These are phyloP conservation scores for Coenobita brevimanus DNA, from an alignment of 1,140 invertebrate species.

Conservation along the genomic window DNA sequence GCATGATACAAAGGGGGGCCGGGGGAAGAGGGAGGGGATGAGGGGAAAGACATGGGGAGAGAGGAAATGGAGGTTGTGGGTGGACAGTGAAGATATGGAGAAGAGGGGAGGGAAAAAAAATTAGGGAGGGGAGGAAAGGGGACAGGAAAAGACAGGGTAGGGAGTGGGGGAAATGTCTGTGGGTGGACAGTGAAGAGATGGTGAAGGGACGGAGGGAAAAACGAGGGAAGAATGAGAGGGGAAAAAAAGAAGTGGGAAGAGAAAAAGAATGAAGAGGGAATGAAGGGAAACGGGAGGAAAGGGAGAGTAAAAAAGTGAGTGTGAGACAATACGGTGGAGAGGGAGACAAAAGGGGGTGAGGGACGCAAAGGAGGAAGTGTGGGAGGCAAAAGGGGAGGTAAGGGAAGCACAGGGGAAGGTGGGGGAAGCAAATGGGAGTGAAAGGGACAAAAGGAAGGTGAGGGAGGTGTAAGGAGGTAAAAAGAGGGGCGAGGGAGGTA, in stretches of 20 bases:
- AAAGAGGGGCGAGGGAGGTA: too few relatives aligned
- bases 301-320: neutral
- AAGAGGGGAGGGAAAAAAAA: too few relatives aligned
- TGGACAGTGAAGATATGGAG: too few relatives aligned
- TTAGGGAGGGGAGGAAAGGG: neutral
- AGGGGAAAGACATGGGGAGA: too few relatives aligned
- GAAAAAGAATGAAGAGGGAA: too few relatives aligned
- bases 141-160: neutral
- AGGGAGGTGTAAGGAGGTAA: too few relatives aligned
- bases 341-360: neutral
- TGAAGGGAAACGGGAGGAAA: neutral
- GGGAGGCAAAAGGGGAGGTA: slow-evolving; percentile 5
- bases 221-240: neutral
- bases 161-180: neutral
- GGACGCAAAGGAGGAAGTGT: neutral
- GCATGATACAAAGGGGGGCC: neutral
- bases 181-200: too few relatives aligned
- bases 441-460: neutral
- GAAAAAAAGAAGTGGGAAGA: too few relatives aligned
- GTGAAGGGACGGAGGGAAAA: neutral
- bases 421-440: neutral
- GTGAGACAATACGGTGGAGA: neutral
- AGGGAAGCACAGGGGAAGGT: neutral
- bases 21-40: too few relatives aligned
- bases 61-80: too few relatives aligned